Evolutionary conservation across 2,797 vertebrate genomes (phyloP).

Genomic region (Syndactyla subalaris): DNA sequence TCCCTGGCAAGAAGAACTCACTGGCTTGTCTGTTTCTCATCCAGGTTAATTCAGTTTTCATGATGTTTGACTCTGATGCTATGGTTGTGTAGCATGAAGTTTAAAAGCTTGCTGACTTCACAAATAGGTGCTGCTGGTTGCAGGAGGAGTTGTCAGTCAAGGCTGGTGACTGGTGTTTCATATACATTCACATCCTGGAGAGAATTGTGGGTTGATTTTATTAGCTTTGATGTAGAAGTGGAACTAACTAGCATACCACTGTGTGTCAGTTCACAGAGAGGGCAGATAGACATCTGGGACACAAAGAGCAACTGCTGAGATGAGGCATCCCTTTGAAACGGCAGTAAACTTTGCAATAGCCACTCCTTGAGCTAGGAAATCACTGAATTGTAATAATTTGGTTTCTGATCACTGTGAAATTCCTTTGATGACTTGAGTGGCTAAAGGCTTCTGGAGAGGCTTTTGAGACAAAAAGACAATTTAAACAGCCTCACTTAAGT

Average conservation of each 20-base stretch:
- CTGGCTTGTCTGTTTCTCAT: neutral
- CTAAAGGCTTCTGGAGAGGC: neutral
- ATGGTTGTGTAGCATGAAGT: neutral
- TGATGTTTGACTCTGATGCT: neutral
- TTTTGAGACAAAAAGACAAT: neutral
- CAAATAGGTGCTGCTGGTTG: neutral
- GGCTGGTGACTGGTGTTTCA: neutral
- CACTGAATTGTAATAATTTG: neutral
- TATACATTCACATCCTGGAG: neutral
- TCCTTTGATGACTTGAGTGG: neutral
- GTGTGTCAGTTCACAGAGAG: neutral
- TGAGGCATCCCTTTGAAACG: neutral
- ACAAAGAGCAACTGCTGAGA: neutral
- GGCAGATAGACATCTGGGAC: neutral
- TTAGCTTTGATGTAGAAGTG: neutral
- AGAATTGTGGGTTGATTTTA: neutral
- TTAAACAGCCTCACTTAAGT: neutral
- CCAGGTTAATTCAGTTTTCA: neutral
- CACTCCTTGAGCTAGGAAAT: neutral
- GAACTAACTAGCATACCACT: neutral
- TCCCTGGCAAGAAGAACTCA: neutral
- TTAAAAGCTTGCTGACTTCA: neutral
- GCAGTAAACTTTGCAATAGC: neutral
- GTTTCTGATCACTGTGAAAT: neutral
- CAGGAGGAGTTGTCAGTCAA: neutral